These are phyloP conservation scores for Ormyrus labotus DNA, from an alignment of 2,888 invertebrate species.

Conservation along the genomic window DNA sequence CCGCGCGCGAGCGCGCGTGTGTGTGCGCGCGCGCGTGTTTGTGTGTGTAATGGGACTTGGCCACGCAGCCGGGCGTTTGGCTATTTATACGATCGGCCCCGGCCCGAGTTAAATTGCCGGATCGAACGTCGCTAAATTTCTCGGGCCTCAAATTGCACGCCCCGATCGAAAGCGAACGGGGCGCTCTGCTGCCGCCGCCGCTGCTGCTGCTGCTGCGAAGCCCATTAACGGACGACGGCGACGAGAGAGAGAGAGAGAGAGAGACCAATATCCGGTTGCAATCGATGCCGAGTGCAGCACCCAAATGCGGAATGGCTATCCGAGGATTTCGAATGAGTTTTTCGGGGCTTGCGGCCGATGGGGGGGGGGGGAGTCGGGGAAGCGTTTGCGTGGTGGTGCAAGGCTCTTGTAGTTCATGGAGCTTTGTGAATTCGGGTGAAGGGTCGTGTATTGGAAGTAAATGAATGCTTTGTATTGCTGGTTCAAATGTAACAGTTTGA, in stretches of 20 bases:
- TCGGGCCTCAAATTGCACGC: conserved; percentile 56
- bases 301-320: too few species aligned
- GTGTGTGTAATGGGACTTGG: conserved; percentile 63
- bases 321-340: too few species aligned
- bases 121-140: conserved; percentile 57
- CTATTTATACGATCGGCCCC: conserved; percentile 44
- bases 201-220: neutral
- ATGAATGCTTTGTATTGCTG: too few species aligned
- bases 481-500: too few species aligned
- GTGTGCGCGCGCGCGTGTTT: conserved; percentile 9
- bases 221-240: too few species aligned
- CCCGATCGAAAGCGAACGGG: conserved; percentile 41
- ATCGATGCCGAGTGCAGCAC: conserved; percentile 29
- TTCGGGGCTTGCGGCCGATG: too few species aligned
- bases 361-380: too few species aligned
- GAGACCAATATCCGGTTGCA: conserved; percentile 39
- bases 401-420: too few species aligned
- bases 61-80: conserved; percentile 63
- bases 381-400: too few species aligned
- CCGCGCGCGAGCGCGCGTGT: neutral
- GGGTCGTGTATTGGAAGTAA: too few species aligned
- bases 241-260: too few species aligned
- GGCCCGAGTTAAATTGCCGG: conserved; percentile 57
- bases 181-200: neutral
- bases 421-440: too few species aligned